Percentiles rank a stretch among this genome's conserved stretches.
These are phyloP conservation scores for Falco cherrug DNA, from an alignment of 2,797 vertebrate species.

Conservation along the genomic window DNA sequence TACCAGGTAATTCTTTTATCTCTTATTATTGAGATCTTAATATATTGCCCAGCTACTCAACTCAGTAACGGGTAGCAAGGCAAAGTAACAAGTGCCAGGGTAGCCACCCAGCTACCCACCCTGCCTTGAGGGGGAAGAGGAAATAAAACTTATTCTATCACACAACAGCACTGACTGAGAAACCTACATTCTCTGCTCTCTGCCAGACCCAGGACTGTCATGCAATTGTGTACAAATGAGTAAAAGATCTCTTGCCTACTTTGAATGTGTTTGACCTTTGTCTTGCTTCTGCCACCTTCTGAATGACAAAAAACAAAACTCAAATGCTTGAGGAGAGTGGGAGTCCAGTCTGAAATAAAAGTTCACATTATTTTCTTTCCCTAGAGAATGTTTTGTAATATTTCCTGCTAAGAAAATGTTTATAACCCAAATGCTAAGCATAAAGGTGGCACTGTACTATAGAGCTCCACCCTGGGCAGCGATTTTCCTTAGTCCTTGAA, in stretches of 20 bases:
- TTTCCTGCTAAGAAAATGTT: conserved; percentile 55
- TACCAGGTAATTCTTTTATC: not conserved
- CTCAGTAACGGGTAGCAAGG: not conserved
- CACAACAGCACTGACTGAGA: not conserved
- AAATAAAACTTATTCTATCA: not conserved
- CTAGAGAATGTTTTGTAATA: conserved; percentile 18
- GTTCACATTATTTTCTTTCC: not conserved
- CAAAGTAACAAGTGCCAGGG: not conserved
- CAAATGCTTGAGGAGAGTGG: not conserved
- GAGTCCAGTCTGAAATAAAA: not conserved
- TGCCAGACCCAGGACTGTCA: not conserved
- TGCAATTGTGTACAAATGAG: not conserved
- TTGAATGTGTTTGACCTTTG: not conserved
- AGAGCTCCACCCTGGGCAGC: conserved; percentile 35
- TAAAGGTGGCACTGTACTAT: conserved; percentile 14
- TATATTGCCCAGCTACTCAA: not conserved
- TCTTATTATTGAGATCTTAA: not conserved
- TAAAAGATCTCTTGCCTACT: not conserved
- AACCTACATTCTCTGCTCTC: not conserved
- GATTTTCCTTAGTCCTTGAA: conserved; percentile 28
- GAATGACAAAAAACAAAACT: not conserved
- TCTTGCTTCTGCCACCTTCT: not conserved
- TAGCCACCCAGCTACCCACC: not conserved
- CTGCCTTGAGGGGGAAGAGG: not conserved
- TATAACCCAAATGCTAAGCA: not conserved